phyloP scores from a whole-genome alignment of 2,888 invertebrate genomes.

The Rhyacophila evoluta region DNA sequence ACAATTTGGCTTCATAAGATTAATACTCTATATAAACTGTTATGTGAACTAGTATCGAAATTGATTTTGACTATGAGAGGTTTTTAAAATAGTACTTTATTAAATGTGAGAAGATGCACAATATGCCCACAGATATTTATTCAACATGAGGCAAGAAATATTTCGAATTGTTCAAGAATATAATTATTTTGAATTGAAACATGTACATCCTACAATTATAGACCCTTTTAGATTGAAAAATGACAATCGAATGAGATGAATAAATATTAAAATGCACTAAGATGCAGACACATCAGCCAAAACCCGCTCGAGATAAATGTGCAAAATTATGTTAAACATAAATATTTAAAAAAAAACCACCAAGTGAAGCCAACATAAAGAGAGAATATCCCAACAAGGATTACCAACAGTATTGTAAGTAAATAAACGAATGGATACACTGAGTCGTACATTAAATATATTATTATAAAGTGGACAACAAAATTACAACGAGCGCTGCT shows the following conservation, averaged over 20 bases:
- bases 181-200: too few species aligned
- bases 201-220: background rate
- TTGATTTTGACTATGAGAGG: too few species aligned
- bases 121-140: too few species aligned
- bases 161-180: too few species aligned
- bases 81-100: too few species aligned
- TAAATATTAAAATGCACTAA: constrained; percentile 63
- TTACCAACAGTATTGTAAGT: constrained; percentile 15
- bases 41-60: too few species aligned
- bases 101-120: too few species aligned
- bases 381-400: constrained; percentile 30
- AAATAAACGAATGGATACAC: constrained; percentile 63
- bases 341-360: constrained; percentile 43
- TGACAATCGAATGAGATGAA: constrained; percentile 1
- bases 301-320: constrained; percentile 50
- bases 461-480: constrained; percentile 55
- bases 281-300: constrained; percentile 68
- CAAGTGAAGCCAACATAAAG: constrained; percentile 45
- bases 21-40: too few species aligned
- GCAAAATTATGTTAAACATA: constrained; percentile 41
- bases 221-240: background rate
- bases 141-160: too few species aligned
- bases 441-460: constrained; percentile 69
- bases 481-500: constrained; percentile 46
- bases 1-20: too few species aligned